Evolutionary conservation across 2,113 vertebrate genomes (phyloP), one percentile per base, ranked within the genome.

Genomic region (Forbesichthys agassizii): DNA sequence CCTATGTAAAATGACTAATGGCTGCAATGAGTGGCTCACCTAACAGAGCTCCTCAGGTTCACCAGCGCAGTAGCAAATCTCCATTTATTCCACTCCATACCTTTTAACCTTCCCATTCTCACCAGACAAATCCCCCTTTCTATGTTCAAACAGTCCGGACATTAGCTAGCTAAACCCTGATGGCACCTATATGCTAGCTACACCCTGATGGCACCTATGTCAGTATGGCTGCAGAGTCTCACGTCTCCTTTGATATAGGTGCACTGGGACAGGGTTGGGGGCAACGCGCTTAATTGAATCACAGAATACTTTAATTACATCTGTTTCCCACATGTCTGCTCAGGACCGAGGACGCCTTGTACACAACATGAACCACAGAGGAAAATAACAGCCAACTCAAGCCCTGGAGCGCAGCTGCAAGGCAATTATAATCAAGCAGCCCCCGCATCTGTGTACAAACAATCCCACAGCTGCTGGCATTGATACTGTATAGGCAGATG

Each of bases 371-470:
- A 88, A 67, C 83, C 66, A 71, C 66, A 36, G 71, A 80, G 70
- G 66, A 63, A 76, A 63, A 69, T 48, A n/a, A 6, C 71, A 75
- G 36, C 55, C 75, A 55, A 74, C 71, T 83, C 77, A 72, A 69
- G 66, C 69, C 73, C 67, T 58, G 42, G 73, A 88, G 86, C 77
- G 88, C 92, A 93, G 90, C 92, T 92, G 89, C 79, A n/a, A 84
- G 87, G 89, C 74, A 90, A 89, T 92, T 91, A 91, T 85, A 86
- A 89, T 90, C 82, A 86, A 88, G 87, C 78, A 42, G 89, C 69
- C 84, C 74, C 78, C 79, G 85, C 90, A 91, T 92, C 89, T 92
- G 92, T 91, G 91, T 91, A 91, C 90, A 91, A 93, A 92, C 91
- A 91, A 89, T 85, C 78, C 86, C 84, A 78, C 92, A 92, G 90